Percentiles rank a stretch among this genome's conserved stretches.
Evolutionary conservation across 1,140 invertebrate species (phyloP).

Genomic region (Mamestra configurata): DNA sequence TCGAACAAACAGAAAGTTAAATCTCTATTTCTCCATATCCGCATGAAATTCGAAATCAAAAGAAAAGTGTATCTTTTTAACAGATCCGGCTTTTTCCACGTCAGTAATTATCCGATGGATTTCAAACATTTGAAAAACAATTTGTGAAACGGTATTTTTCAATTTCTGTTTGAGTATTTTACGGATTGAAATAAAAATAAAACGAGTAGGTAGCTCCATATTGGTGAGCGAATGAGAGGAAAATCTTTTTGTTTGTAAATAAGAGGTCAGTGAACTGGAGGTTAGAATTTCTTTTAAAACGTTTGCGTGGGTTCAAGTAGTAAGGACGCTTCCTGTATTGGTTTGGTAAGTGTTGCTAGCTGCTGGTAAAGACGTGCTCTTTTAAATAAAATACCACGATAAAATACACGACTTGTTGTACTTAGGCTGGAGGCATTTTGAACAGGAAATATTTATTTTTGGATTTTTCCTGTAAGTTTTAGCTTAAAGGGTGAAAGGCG

Average conservation of each 20-base stretch:
- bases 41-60: no score
- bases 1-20: background rate
- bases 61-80: background rate
- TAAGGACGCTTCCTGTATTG: background rate
- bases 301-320: background rate
- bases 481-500: no score
- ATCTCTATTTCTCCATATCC: background rate
- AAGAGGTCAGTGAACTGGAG: conserved; percentile 15
- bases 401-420: background rate
- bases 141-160: background rate
- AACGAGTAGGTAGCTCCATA: background rate
- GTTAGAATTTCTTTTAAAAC: no score
- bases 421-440: background rate
- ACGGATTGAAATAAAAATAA: background rate
- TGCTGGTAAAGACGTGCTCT: background rate
- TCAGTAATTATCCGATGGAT: background rate
- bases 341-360: background rate
- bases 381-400: no score
- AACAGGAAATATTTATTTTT: background rate
- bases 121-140: background rate
- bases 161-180: background rate
- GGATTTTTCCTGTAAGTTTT: no score
- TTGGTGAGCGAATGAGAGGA: background rate
- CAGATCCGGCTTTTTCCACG: background rate
- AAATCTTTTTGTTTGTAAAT: conserved; percentile 6